These are phyloP conservation scores for Elegia similella DNA, from an alignment of 2,888 invertebrate species.

Conservation along the genomic window DNA sequence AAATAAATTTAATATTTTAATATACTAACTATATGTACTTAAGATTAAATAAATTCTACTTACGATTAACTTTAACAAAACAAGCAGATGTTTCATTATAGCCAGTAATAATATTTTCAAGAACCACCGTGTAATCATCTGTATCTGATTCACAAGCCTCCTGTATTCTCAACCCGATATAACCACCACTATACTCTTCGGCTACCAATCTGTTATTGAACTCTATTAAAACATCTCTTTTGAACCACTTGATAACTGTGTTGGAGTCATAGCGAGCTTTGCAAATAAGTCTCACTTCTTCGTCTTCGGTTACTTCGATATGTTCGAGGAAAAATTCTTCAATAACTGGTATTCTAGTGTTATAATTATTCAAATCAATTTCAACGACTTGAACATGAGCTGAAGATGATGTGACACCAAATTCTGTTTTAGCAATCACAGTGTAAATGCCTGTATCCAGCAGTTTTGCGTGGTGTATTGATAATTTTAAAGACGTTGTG, in stretches of 20 bases:
- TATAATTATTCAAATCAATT: conserved; percentile 16
- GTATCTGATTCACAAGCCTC: conserved; percentile 22
- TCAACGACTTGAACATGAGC: conserved; percentile 33
- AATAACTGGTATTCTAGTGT: conserved; percentile 22
- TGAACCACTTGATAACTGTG: conserved; percentile 30
- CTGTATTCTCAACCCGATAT: conserved; percentile 31
- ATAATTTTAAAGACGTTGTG: conserved; percentile 24
- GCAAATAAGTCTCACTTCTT: conserved; percentile 33
- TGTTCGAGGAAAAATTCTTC: conserved; percentile 34
- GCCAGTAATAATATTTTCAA: conserved; percentile 26
- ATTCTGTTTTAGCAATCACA: conserved; percentile 31
- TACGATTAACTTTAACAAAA: conserved; percentile 33
- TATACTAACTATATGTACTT: not conserved
- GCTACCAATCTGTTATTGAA: conserved; percentile 15
- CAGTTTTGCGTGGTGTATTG: conserved; percentile 28
- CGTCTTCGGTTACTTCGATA: conserved; percentile 30
- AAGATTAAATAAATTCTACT: conserved; percentile 19
- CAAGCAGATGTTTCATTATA: conserved; percentile 23
- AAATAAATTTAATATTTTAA: too few relatives aligned
- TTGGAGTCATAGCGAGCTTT: conserved; percentile 30
- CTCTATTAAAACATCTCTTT: conserved; percentile 25
- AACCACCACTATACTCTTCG: conserved; percentile 33
- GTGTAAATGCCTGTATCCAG: conserved; percentile 39
- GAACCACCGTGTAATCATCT: conserved; percentile 31
- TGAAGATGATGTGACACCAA: conserved; percentile 35